Evolutionary conservation across 2,888 invertebrate species (phyloP), one percentile per base, ranked within the genome.

Genomic region (Cephus spinipes): DNA sequence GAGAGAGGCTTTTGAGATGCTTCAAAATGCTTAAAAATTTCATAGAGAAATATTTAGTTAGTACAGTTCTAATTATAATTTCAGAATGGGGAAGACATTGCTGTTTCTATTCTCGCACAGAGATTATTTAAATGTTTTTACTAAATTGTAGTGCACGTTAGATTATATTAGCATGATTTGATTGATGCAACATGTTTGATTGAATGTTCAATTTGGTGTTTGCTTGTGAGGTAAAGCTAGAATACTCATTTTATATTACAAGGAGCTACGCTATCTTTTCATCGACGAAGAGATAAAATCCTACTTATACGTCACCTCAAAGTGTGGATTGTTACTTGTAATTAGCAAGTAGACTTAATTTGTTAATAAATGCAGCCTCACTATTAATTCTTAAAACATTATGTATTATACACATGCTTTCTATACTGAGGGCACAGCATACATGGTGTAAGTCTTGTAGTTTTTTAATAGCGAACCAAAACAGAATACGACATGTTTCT

Each of bases 131-230:
- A 73, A 79, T 69, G 32, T 68, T 79, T 30, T n/a, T 73, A 40
- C 73, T 76, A 81, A 69, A 79, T 30, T 35, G n/a, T 69, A 76
- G 32, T 81, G 69, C 69, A 81, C 68, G 33, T 71, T 74, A 76
- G 68, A 9, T 32, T 33, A 71, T 32, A 71, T 77, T 77, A 77
- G 69, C 40, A 32, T 78, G 74, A 79, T 33, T 74, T 68, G 78
- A 78, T 82, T 81, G 78, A 87, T 87, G 79, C 86, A 88, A 77
- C 73, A 55, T 23, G 79, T 85, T 86, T 81, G 82, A 86, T 85
- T 83, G 81, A 81, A 81, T 77, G 35, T 74, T 83, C 79, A 71
- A 81, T 76, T 81, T 80, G 80, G 82, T 81, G 79, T 86, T 84
- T 82, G 83, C 81, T 82, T 84, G 81, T 81, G 79, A 79, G 80